Evolutionary conservation across 2,888 invertebrate species (phyloP).

Genomic region (Hydriomena furcata): DNA sequence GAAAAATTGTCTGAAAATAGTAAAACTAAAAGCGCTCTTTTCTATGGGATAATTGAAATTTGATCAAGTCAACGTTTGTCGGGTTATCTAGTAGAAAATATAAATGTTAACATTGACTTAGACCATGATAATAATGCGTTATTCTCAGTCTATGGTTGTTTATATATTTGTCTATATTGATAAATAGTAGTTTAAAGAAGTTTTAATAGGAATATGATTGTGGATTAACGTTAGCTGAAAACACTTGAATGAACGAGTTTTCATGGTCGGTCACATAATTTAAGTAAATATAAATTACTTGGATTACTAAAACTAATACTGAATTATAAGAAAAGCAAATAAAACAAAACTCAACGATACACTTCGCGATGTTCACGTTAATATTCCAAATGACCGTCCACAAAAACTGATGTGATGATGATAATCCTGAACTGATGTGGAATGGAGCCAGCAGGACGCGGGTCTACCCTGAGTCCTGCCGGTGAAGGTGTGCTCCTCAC

Average conservation of each 20-base stretch:
- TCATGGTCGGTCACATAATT: conserved; percentile 34
- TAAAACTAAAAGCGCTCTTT: no score
- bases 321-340: not conserved
- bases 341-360: conserved; percentile 6
- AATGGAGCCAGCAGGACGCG: conserved; percentile 35
- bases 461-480: conserved; percentile 34
- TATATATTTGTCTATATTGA: no score
- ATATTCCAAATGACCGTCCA: conserved; percentile 37
- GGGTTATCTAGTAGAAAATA: no score
- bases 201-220: no score
- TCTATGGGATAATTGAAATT: no score
- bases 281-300: not conserved
- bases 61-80: no score
- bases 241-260: conserved; percentile 15
- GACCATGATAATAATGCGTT: no score
- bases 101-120: no score
- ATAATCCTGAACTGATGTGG: conserved; percentile 38
- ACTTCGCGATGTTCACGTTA: conserved; percentile 14
- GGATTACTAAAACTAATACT: not conserved
- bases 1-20: no score
- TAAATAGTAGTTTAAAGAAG: no score
- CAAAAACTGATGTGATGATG: conserved; percentile 34
- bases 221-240: no score
- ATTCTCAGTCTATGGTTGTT: no score
- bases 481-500: conserved; percentile 83